Conservation (phyloP, 2,888 invertebrate species). For the Leptinotarsa tumamoca region DNA sequence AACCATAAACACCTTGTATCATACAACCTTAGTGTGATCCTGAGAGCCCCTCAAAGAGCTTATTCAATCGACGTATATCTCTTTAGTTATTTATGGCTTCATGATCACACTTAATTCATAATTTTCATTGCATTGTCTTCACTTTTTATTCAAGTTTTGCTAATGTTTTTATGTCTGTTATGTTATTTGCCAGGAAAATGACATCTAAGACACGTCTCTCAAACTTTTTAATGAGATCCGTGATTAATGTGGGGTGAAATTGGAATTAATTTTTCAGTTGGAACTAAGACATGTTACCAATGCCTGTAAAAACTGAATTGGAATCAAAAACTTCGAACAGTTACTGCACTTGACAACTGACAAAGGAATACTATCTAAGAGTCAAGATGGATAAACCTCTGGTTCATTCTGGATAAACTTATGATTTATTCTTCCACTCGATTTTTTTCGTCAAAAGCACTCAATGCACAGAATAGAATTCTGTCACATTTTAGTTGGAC, state of each 20-base stretch:
- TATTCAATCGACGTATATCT: too few species aligned
- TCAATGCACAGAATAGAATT: too few species aligned
- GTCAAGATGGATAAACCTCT: too few species aligned
- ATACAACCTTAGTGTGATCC: too few species aligned
- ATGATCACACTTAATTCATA: conserved; percentile 3
- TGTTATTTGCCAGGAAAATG: conserved; percentile 7
- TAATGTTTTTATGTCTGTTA: conserved; percentile 10
- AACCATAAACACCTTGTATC: too few species aligned
- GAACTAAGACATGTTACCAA: not conserved
- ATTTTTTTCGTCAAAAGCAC: too few species aligned
- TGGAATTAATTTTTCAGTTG: not conserved
- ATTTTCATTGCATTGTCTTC: not conserved
- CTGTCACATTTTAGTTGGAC: too few species aligned
- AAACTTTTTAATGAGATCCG: not conserved
- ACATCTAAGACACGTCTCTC: not conserved
- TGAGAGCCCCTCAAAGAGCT: too few species aligned
- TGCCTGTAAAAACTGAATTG: not conserved
- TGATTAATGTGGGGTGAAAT: not conserved
- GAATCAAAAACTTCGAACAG: not conserved
- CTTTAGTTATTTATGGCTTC: not conserved
- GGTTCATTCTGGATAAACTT: too few species aligned
- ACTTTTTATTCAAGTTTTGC: conserved; percentile 13
- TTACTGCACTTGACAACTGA: too few species aligned
- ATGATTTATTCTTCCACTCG: too few species aligned
- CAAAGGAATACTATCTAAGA: too few species aligned